phyloP scores from a whole-genome alignment of 2,888 invertebrate species.

The Phalera bucephala region DNA sequence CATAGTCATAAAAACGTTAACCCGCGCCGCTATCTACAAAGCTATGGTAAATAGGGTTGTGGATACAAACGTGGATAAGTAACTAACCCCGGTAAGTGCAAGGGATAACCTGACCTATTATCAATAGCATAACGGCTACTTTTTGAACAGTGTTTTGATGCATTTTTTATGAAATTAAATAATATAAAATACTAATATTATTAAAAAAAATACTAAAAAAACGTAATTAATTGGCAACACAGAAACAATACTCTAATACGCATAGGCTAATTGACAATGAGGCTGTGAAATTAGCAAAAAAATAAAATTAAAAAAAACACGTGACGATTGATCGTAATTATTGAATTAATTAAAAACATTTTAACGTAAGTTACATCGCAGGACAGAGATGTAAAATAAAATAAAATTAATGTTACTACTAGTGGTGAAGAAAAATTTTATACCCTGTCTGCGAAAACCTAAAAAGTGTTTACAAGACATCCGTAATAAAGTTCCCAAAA shows the following conservation, averaged over 20 bases:
- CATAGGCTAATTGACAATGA: constrained; percentile 83
- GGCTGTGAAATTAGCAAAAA: constrained; percentile 84
- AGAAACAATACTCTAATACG: constrained; percentile 81
- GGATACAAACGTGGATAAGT: constrained; percentile 47
- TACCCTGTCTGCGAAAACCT: no score
- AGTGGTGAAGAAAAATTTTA: no score
- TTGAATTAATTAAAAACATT: constrained; percentile 48
- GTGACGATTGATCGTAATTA: constrained; percentile 73
- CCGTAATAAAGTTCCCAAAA: no score
- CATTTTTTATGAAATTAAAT: constrained; percentile 69
- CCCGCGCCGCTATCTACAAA: constrained; percentile 46
- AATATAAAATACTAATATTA: constrained; percentile 34
- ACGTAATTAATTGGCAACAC: constrained; percentile 79
- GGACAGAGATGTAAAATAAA: constrained; percentile 45
- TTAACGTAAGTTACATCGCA: constrained; percentile 61
- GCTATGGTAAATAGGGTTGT: constrained; percentile 52
- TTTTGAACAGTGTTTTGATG: constrained; percentile 81
- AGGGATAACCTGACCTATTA: constrained; percentile 70
- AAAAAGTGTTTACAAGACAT: no score
- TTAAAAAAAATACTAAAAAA: constrained; percentile 51
- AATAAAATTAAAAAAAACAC: constrained; percentile 57
- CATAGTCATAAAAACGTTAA: constrained; percentile 37
- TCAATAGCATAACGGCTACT: constrained; percentile 78
- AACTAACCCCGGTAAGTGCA: constrained; percentile 68
- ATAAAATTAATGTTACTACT: neutral